Evolutionary conservation across 2,113 vertebrate species (phyloP), one percentile per base, ranked within the genome.

Genomic region (Pachyramphus minor): DNA sequence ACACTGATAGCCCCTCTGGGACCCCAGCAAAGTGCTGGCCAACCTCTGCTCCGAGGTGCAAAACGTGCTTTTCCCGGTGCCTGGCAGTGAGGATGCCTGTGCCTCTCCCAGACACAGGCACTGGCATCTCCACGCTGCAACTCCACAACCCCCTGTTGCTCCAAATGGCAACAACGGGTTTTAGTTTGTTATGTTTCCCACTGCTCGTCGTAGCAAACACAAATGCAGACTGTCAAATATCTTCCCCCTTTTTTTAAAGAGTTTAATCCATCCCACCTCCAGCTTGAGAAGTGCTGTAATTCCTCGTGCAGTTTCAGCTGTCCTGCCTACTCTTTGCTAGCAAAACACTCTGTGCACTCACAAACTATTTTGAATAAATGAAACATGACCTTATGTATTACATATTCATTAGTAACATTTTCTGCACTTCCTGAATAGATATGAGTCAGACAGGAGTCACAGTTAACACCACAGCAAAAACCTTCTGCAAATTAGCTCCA

Each of bases 1-100:
- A 98, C 97, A 86, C 95, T 98, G 98, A 99, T 98, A 98, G 97
- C 97, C 98, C 99, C 99, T 98, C 96, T 97, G 99, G 99, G 98
- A 99, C 90, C 37, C 62, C 42, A 58, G 97, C 97, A 85, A 91
- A 97, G 97, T 89, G 37, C 73, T 90, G 97, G 96, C 97, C 82
- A 97, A 97, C 97, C 97, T 87, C 84, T 0, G 2, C 81, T 89
- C 69, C 11, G 24, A 93, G 94, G 95, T 50, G 95, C 86, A 89
- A 77, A 89, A 58, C 1, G 2, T n/a, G 93, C 94, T 44, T 47
- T 76, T 95, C 45, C 69, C 23, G 25, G 44, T 74, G 84, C 89
- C 72, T 75, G 62, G 83, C 64, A 33, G 45, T 1, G 20, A 77
- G 77, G 84, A 67, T 5, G 6, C 79, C 11, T 4, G 1, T 3